A percentile compares a stretch with the other conserved stretches of the same genome.
These are phyloP conservation scores for Loriculus beryllinus DNA, from an alignment of 2,797 vertebrate species.

Conservation along the genomic window DNA sequence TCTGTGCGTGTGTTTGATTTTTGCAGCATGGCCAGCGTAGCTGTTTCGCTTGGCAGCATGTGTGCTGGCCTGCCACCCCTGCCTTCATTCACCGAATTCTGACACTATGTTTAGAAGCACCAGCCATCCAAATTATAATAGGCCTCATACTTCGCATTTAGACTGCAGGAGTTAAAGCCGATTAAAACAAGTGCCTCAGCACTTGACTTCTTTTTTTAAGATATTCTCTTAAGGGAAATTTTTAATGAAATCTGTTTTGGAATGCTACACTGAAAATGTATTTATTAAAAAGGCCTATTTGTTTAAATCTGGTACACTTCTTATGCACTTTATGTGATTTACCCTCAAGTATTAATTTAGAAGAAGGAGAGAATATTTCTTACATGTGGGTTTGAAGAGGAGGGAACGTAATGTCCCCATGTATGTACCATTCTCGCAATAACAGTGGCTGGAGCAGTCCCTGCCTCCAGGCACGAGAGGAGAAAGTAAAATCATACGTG, in stretches of 20 bases:
- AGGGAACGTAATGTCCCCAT: background rate
- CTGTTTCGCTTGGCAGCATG: background rate
- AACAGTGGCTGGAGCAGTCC: background rate
- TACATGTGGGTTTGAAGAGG: background rate
- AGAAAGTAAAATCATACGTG: background rate
- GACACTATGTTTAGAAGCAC: conserved; percentile 23
- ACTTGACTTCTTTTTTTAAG: background rate
- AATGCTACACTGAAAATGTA: background rate
- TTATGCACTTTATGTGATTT: background rate
- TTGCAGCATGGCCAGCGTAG: background rate
- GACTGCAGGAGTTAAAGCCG: background rate
- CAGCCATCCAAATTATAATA: background rate
- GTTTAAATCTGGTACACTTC: background rate
- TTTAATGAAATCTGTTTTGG: background rate
- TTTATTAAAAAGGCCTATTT: background rate
- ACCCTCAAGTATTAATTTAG: background rate
- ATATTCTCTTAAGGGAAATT: background rate
- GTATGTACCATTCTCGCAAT: rapidly evolving
- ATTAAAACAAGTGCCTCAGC: background rate
- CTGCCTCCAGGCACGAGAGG: background rate
- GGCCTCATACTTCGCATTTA: background rate
- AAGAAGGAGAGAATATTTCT: background rate
- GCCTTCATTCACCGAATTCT: background rate
- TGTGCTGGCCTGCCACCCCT: background rate
- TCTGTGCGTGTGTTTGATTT: background rate